Evolutionary conservation across 2,113 vertebrate species (phyloP), one percentile per base, ranked within the genome.

Genomic region (Bucco capensis): DNA sequence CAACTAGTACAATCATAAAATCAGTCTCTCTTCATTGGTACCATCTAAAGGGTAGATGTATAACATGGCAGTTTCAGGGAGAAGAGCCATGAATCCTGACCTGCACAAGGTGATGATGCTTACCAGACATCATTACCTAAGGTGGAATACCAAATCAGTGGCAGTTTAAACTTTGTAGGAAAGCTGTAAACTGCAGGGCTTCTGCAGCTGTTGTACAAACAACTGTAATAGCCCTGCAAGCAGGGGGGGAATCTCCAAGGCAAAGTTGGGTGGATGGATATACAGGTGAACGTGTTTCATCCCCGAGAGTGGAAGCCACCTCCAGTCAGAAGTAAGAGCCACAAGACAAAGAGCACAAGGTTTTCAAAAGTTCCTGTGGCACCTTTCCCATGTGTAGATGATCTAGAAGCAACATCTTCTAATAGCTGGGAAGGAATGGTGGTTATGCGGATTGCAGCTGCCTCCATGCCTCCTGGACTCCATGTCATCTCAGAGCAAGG

Each of bases 381-480:
- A 76, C 25, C 4, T 80, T 76, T 66, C 14, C 30, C 25, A 3
- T 14, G 6, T 44, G 16, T 14, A 40, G 62, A 22, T 1, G 1
- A n/a, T 44, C 22, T 35, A 76, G 33, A 42, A 70, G 30, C 23
- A 83, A 8, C 2, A 0, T 1, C 56, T 71, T 38, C 50, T 31
- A 54, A 33, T 19, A 85, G 15, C 30, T 62, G 72, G 42, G 0
- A 1, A 50, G 16, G 18, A 50, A 6, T 10, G 9, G 1, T 1
- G 0, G 24, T 31, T 61, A 24, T 9, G 28, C 0, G 0, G 21
- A 53, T 19, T 1, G 0, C 10, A 53, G 53, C 15, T 54, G 27
- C 1, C 0, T 15, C 13, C 31, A 1, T 6, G 5, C 10, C 19
- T 71, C 35, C 40, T 54, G 27, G 74, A 15, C 19, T 49, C 8